Evolutionary conservation across 2,888 invertebrate genomes (phyloP), one percentile per base, ranked within the genome.

Genomic region (Nesidiocoris tenuis): DNA sequence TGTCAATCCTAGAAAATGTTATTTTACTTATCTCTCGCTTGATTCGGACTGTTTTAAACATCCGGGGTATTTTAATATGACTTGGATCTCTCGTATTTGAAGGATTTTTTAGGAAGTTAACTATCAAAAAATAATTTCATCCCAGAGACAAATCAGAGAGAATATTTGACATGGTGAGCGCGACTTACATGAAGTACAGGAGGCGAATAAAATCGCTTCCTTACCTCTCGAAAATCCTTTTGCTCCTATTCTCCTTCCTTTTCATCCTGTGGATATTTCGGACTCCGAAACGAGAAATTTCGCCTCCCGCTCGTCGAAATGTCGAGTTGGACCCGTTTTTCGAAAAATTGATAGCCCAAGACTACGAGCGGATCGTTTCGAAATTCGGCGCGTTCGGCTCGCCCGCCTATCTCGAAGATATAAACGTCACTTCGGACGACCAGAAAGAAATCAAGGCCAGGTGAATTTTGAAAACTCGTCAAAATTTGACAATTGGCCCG

Each of bases 401-500:
- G 17, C 72, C 72, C 0, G n/a, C 72, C 1, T 72, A 72, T 21
- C 39, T 72, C 61, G 72, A 72, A 19, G 25, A 63, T 1, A 19
- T 54, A 18, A 39, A 21, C 39, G 39, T 39, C 39, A 39, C 39
- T 3, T 39, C 39, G 18, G 39, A 18, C 16, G 63, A 54, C 16
- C 17, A 54, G 16, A n/a, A 72, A 12, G 63, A 21, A 2, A 54
- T 72, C 7, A 21, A 23, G 18, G 24, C 16, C 2, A 59, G 57
- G 61, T 7, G 70, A 18, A 70, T n/a, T n/a, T n/a, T n/a, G n/a
- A n/a, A n/a, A n/a, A n/a, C n/a, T n/a, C n/a, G n/a, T n/a, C n/a
- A n/a, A n/a, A n/a, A n/a, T n/a, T n/a, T n/a, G n/a, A n/a, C n/a
- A n/a, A n/a, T n/a, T n/a, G n/a, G n/a, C n/a, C n/a, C n/a, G n/a